phyloP scores from a whole-genome alignment of 2,113 vertebrate genomes.

The Cygnus atratus region DNA sequence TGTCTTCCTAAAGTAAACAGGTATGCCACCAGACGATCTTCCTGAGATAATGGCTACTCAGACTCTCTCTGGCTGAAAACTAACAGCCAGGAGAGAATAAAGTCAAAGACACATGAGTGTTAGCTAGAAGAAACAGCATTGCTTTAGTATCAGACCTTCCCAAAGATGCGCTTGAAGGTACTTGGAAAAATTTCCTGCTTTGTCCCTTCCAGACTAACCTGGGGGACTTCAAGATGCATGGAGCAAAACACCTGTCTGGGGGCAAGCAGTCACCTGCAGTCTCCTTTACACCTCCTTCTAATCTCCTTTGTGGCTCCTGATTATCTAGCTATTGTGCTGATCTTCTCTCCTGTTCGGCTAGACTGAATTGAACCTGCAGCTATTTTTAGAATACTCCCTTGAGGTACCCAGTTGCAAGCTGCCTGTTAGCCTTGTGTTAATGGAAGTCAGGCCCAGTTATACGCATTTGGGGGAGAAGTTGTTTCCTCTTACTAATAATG shows the following conservation, averaged over 20 bases:
- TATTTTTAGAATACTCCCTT: conserved; percentile 41
- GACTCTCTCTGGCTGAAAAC: neutral
- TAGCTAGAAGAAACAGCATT: neutral
- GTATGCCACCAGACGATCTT: rapidly evolving
- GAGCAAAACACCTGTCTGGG: neutral
- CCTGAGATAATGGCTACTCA: neutral
- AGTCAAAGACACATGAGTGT: rapidly evolving
- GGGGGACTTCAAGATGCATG: neutral
- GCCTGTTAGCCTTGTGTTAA: conserved; percentile 18
- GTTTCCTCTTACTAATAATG: conserved; percentile 48
- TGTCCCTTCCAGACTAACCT: neutral
- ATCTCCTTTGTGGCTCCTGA: neutral
- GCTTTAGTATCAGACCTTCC: neutral
- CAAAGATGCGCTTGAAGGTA: rapidly evolving
- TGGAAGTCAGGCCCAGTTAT: conserved; percentile 35
- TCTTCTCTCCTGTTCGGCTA: neutral
- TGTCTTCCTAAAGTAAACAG: neutral
- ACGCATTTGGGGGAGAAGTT: conserved; percentile 12
- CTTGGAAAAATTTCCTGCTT: neutral
- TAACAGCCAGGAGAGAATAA: neutral
- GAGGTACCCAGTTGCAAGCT: conserved; percentile 3
- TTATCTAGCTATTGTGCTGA: neutral
- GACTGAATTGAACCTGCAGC: conserved; percentile 3
- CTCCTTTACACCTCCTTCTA: neutral
- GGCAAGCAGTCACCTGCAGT: neutral